Conservation (phyloP, 2,888 invertebrate species). For the Lissonota sp. region DNA sequence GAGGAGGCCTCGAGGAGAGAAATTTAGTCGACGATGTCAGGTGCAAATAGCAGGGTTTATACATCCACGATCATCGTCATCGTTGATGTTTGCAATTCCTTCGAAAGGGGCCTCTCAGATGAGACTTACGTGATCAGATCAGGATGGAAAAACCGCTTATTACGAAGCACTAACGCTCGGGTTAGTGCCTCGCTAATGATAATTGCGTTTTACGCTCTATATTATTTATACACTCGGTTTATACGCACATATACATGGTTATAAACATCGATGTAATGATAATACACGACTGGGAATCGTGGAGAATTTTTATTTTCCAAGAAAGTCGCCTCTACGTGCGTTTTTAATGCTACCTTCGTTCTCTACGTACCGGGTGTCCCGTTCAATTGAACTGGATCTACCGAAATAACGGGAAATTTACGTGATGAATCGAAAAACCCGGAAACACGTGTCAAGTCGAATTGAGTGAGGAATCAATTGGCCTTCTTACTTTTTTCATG, state of each 20-base stretch:
- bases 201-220: conserved; percentile 67
- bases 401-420: too few species aligned
- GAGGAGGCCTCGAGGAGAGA: conserved; percentile 2
- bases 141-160: conserved; percentile 61
- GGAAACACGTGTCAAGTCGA: too few species aligned
- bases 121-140: conserved; percentile 52
- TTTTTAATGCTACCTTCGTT: too few species aligned
- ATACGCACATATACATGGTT: conserved; percentile 10
- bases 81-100: conserved; percentile 30
- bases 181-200: conserved; percentile 72
- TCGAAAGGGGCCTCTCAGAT: conserved; percentile 9
- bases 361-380: too few species aligned
- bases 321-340: too few species aligned
- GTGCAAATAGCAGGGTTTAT: conserved; percentile 42
- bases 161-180: conserved; percentile 58
- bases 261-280: background rate
- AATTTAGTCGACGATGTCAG: conserved; percentile 41
- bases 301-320: too few species aligned
- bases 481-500: too few species aligned
- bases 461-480: too few species aligned
- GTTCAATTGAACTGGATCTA: too few species aligned
- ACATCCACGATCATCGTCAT: conserved; percentile 30
- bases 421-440: too few species aligned
- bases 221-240: background rate
- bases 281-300: background rate